These are phyloP conservation scores for Reinhardtius hippoglossoides DNA, from an alignment of 2,113 vertebrate species.

Conservation along the genomic window DNA sequence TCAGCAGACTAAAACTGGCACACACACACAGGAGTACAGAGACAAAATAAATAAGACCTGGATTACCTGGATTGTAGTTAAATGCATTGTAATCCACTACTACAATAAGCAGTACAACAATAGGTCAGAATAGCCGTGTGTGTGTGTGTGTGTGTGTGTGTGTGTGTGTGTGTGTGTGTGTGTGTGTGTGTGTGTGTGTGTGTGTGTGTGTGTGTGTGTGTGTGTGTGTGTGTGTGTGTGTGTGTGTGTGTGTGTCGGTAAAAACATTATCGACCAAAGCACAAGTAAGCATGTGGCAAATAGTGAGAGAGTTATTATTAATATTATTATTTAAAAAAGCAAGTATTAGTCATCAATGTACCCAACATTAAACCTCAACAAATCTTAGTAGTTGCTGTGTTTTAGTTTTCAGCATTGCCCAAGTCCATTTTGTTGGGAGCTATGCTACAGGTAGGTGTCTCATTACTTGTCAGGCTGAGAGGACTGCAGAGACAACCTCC, in stretches of 20 bases:
- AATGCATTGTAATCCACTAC: neutral
- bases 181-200: too few species aligned
- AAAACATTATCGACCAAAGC: too few species aligned
- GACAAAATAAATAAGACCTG: neutral
- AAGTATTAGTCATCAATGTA: too few species aligned
- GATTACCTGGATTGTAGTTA: neutral
- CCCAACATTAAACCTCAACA: too few species aligned
- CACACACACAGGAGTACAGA: neutral
- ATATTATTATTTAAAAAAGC: too few species aligned
- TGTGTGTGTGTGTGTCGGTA: too few species aligned
- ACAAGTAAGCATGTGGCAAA: too few species aligned
- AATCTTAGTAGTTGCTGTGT: neutral
- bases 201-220: too few species aligned
- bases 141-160: too few species aligned
- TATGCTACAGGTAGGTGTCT: constrained; percentile 6
- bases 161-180: too few species aligned
- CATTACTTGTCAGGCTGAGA: constrained; percentile 43
- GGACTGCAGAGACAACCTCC: neutral
- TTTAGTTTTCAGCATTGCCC: neutral
- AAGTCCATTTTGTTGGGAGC: constrained; percentile 10
- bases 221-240: too few species aligned
- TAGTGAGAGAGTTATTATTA: too few species aligned
- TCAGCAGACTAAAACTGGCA: constrained; percentile 5
- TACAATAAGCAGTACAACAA: neutral
- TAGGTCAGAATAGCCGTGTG: neutral